A percentile compares a stretch with the other conserved stretches of the same genome.
These are phyloP conservation scores for Podarcis siculus DNA, from an alignment of 2,797 vertebrate genomes.

Conservation along the genomic window DNA sequence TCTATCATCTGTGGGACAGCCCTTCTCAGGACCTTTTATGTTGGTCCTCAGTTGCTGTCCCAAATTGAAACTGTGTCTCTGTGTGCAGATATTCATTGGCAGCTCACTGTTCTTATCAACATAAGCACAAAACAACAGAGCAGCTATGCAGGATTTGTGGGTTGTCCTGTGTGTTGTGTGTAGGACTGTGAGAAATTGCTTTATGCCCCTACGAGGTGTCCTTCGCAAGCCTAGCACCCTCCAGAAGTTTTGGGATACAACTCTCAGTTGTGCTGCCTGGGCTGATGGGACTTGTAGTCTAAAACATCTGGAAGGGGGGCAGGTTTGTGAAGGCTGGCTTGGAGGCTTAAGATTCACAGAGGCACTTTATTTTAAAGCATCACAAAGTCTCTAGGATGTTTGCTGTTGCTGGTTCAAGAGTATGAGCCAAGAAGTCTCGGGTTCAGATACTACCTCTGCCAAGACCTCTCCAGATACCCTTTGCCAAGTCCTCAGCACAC, in stretches of 20 bases:
- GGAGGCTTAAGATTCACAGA: too few relatives aligned
- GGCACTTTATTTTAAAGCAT: not conserved
- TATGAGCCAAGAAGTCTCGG: not conserved
- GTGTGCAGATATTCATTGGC: not conserved
- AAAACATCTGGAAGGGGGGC: too few relatives aligned
- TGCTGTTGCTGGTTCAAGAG: not conserved
- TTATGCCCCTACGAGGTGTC: not conserved
- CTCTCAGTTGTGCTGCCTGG: too few relatives aligned
- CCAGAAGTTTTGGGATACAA: too few relatives aligned
- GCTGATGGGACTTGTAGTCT: too few relatives aligned
- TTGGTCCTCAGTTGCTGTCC: conserved; percentile 61
- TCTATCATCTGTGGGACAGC: too few relatives aligned
- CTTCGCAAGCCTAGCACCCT: too few relatives aligned
- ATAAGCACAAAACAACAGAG: not conserved
- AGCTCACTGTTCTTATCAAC: not conserved
- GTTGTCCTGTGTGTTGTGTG: too few relatives aligned
- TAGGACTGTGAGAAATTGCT: not conserved
- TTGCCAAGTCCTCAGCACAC: not conserved
- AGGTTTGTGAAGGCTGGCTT: too few relatives aligned
- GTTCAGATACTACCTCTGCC: not conserved
- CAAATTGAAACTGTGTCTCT: conserved; percentile 41
- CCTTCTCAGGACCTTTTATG: not conserved
- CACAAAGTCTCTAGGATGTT: not conserved
- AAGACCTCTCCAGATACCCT: not conserved
- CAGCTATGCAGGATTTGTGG: too few relatives aligned